Evolutionary conservation across 2,113 vertebrate genomes (phyloP), one percentile per base, ranked within the genome.

Genomic region (Origma solitaria): DNA sequence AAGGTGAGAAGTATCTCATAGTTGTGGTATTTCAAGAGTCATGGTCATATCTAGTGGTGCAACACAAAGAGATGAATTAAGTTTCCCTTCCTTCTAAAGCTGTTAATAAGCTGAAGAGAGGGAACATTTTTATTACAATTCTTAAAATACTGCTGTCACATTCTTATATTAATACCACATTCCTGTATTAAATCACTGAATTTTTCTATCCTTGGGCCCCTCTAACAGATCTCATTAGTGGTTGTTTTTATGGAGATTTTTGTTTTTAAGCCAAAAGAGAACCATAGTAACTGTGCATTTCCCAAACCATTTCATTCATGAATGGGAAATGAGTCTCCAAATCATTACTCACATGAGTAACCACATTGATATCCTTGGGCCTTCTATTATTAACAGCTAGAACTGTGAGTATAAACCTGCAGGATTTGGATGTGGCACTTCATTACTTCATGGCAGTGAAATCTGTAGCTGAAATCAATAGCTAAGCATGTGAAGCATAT

Each of bases 231-330:
- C 77, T 90, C 80, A 69, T 95, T 88, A 93, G 80, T 57, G 20
- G 50, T 61, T 65, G 61, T 65, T 96, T 92, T 84, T 90, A 81
- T 33, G 42, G 88, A 88, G 65, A 93, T 95, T 92, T 91, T 90
- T 94, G 90, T 13, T 90, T 90, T 92, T 82, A 86, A 92, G 92
- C 88, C 90, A 93, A 86, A 93, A 73, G 82, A 93, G 73, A 93
- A 49, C 92, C 92, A 95, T 90, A 96, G 96, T 93, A 97, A 97
- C 93, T 88, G 82, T 38, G n/a, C 54, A 91, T 42, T 93, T 96
- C 92, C 93, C 88, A 95, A 97, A 83, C 86, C 30, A 96, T 91
- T 90, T 94, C 68, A 95, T 89, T 91, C 88, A 96, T 82, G 80
- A 95, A 82, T 95, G 49, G 73, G 61, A 92, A 96, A 97, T 42